Conservation (phyloP, 2,113 vertebrate species). For the Misgurnus mizolepis region DNA sequence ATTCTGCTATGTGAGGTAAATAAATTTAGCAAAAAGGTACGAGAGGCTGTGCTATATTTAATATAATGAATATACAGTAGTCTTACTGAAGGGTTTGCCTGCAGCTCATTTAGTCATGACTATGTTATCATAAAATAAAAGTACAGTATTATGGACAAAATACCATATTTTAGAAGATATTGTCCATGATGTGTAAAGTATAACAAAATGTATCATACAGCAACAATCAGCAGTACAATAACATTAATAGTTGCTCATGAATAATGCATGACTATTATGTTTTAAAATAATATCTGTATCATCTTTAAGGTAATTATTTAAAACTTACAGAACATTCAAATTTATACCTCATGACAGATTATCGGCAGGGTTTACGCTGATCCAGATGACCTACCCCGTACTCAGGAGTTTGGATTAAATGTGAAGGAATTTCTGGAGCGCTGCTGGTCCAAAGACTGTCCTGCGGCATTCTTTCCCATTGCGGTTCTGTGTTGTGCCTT, state of each 20-base stretch:
- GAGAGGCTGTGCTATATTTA: too few relatives aligned
- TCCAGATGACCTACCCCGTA: constrained; percentile 91
- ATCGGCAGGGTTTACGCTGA: constrained; percentile 94
- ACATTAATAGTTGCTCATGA: too few relatives aligned
- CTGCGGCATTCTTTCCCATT: constrained; percentile 88
- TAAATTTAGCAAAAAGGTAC: neutral
- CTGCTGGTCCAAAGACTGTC: constrained; percentile 82
- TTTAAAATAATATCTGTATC: neutral
- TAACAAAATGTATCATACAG: too few relatives aligned
- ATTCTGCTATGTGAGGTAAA: constrained; percentile 92
- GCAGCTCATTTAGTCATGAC: neutral
- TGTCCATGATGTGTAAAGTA: too few relatives aligned
- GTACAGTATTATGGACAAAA: too few relatives aligned
- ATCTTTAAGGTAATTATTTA: neutral
- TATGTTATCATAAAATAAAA: too few relatives aligned
- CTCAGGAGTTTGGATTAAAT: constrained; percentile 90
- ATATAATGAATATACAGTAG: too few relatives aligned
- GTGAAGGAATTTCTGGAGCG: constrained; percentile 86
- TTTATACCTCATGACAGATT: constrained; percentile 72
- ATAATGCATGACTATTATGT: too few relatives aligned
- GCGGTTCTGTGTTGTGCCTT: constrained; percentile 89
- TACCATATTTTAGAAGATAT: too few relatives aligned
- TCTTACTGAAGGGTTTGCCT: neutral
- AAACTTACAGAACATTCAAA: neutral
- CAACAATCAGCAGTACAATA: too few relatives aligned